phyloP scores from a whole-genome alignment of 2,113 vertebrate species.

The Caracal caracal region DNA sequence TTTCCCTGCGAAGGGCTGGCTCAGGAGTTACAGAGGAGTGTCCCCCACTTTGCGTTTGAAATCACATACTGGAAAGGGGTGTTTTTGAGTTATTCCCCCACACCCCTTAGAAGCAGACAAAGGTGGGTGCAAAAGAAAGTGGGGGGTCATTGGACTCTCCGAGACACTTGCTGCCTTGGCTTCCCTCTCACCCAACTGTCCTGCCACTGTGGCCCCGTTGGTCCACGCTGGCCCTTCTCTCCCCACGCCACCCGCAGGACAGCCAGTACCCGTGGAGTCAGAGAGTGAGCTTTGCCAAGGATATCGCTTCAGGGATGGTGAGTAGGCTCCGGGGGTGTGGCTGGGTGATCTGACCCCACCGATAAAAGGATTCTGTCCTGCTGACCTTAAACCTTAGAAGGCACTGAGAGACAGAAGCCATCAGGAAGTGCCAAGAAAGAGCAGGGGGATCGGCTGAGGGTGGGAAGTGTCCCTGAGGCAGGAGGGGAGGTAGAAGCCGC shows the following conservation, averaged over 20 bases:
- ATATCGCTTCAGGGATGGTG: constrained; percentile 97
- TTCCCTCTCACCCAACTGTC: background rate
- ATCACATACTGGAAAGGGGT: background rate
- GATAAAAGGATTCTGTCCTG: fast-evolving
- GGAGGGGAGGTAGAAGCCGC: background rate
- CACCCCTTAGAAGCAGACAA: background rate
- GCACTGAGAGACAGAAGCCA: background rate
- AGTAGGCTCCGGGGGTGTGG: background rate
- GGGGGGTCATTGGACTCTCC: fast-evolving
- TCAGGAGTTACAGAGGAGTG: background rate
- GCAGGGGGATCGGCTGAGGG: background rate
- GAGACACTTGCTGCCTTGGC: background rate
- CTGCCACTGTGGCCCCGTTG: background rate
- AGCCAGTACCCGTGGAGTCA: constrained; percentile 95
- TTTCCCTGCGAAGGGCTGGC: background rate
- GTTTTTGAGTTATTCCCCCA: background rate
- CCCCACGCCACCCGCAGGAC: constrained; percentile 85
- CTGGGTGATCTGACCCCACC: background rate
- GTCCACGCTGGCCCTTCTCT: background rate
- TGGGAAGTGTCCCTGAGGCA: background rate
- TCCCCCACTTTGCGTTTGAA: background rate
- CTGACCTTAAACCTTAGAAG: background rate
- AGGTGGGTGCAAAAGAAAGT: fast-evolving
- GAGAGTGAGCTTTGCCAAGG: constrained; percentile 96
- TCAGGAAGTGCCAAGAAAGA: background rate